phyloP scores from a whole-genome alignment of 2,113 vertebrate genomes.

The Opisthocomus hoazin region DNA sequence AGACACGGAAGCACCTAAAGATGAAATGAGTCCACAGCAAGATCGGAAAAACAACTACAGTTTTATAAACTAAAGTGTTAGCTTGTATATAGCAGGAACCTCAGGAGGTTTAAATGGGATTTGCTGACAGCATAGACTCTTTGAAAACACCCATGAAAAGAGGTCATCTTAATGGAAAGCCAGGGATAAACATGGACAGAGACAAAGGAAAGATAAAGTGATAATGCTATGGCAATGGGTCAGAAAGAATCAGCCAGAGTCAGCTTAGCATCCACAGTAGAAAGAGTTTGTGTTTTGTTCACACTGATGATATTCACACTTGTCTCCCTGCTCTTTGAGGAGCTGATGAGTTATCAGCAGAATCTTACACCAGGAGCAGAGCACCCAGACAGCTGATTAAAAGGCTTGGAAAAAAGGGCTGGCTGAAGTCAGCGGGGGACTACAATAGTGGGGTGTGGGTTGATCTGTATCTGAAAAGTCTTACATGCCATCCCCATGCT shows the following conservation, averaged over 20 bases:
- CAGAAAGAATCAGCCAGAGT: background rate
- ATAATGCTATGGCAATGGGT: background rate
- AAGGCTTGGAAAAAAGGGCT: background rate
- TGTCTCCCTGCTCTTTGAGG: background rate
- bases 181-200: background rate
- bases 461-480: background rate
- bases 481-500: background rate
- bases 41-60: background rate
- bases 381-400: background rate
- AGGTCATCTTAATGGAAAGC: background rate
- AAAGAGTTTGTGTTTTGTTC: background rate
- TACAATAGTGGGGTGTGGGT: background rate
- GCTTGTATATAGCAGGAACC: background rate
- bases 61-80: background rate
- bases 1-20: background rate
- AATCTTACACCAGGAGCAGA: background rate
- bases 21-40: background rate
- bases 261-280: background rate
- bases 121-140: background rate
- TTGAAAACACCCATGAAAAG: background rate
- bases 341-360: background rate
- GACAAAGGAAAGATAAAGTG: background rate
- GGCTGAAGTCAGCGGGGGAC: background rate
- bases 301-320: background rate
- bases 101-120: background rate